A percentile compares a stretch with the other conserved stretches of the same genome.
Conservation (phyloP, 2,797 vertebrate genomes). For the Platyrinchus mystaceus region DNA sequence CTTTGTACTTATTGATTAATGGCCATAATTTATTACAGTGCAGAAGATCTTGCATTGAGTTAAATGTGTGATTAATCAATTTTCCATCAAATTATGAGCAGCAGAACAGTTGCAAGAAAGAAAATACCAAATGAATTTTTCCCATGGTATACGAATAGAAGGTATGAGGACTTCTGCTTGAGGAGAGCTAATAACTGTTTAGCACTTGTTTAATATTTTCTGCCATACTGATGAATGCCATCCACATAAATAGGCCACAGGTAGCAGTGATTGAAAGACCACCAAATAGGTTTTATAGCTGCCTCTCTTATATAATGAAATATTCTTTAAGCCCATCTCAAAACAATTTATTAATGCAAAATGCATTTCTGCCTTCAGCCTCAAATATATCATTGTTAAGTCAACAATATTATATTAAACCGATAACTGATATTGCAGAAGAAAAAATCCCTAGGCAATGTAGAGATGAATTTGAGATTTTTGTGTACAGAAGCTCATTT, state of each 20-base stretch:
- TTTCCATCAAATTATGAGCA: conserved; percentile 97
- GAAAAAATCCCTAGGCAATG: conserved; percentile 86
- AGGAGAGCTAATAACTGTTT: conserved; percentile 89
- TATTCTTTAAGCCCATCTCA: conserved; percentile 80
- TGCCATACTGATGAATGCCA: conserved; percentile 93
- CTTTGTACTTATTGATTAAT: conserved; percentile 99
- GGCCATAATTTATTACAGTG: conserved; percentile 99
- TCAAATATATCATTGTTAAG: conserved; percentile 96
- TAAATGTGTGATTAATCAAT: conserved; percentile 99
- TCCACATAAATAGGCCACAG: conserved; percentile 87
- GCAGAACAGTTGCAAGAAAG: conserved; percentile 83
- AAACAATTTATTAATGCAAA: conserved; percentile 92
- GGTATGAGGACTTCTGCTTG: conserved; percentile 82
- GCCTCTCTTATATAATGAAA: conserved; percentile 88
- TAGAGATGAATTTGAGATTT: conserved; percentile 88
- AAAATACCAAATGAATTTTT: conserved; percentile 89
- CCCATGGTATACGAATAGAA: conserved; percentile 81
- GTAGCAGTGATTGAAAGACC: conserved; percentile 89
- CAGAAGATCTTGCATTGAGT: conserved; percentile 94
- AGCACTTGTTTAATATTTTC: conserved; percentile 91
- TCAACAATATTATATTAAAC: conserved; percentile 97
- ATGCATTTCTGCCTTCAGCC: conserved; percentile 86
- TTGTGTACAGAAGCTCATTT: conserved; percentile 78
- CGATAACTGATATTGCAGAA: conserved; percentile 87
- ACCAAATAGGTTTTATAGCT: conserved; percentile 85